These are phyloP conservation scores for Neodiprion fabricii DNA, from an alignment of 1,140 invertebrate species.

Conservation along the genomic window DNA sequence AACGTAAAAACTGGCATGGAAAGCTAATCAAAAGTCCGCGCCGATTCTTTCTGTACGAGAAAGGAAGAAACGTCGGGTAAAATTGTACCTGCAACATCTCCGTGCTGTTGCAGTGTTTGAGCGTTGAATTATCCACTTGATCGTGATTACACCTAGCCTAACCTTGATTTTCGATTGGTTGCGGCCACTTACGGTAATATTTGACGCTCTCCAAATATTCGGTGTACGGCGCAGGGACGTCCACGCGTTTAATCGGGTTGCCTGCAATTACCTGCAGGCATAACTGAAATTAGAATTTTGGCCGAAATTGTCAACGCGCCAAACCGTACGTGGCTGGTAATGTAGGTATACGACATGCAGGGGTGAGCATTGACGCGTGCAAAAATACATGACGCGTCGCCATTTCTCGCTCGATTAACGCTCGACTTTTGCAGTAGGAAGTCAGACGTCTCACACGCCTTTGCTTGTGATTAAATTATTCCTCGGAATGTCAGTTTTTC, in stretches of 20 bases:
- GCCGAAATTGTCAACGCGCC: slow-evolving; percentile 3
- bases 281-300: slow-evolving; percentile 8
- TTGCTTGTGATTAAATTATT: no score
- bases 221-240: neutral
- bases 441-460: no score
- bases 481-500: no score
- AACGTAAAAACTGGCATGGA: no score
- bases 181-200: neutral
- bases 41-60: no score
- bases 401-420: neutral
- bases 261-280: neutral
- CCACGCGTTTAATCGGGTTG: slow-evolving; percentile 4
- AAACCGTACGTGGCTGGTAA: neutral
- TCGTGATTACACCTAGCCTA: neutral
- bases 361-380: neutral
- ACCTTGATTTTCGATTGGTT: neutral
- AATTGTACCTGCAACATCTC: no score
- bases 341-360: neutral
- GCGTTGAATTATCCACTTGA: no score
- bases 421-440: no score
- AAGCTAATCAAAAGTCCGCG: no score
- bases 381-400: slow-evolving; percentile 1
- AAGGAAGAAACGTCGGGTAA: no score
- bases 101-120: no score
- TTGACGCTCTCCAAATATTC: neutral